Base-by-base conservation (phyloP, 2,113 vertebrate genomes). In the Talpa occidentalis region DNA sequence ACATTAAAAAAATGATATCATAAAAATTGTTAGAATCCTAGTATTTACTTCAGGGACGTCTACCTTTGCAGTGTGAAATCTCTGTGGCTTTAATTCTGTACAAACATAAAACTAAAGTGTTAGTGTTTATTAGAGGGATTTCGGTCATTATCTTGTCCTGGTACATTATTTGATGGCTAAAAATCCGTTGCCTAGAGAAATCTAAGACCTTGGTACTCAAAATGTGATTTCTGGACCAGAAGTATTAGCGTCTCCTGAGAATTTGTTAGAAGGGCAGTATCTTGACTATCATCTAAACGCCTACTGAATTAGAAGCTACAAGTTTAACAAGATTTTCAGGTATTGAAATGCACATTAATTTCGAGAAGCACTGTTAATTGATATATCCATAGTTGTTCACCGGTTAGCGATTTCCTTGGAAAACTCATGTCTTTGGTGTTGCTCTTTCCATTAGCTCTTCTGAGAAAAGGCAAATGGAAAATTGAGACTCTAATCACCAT, bases 11-110 rank as follows among this genome's bases (percentile, higher is more conserved):
- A 88, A 54, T 6, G 16, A 7, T 81, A 49, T 54, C 62, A 78
- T 40, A 76, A 64, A 70, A 80, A n/a, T 82, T 66, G n/a, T 70
- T 84, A 90, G 73, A 89, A 82, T 66, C 37, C 49, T 88, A 47
- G 83, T 22, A 6, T 85, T 91, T 84, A 56, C 56, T 92, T 74
- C 19, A 67, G 30, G 64, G 42, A 62, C 80, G 3, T 42, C 35
- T 83, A 35, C 40, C 7, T 92, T 49, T 79, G 52, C 78, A 67
- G 4, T 54, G 40, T 84, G 73, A 66, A 82, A 86, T 77, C 35
- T 77, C 2, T 73, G 24, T 89, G 40, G 47, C 26, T 73, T 85
- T 81, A 64, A 60, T 88, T 85, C 28, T 88, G 24, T 77, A 62
- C 14, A 84, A 4, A 16, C 3, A 11, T 94, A 81, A 59, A 86